Percentiles rank a stretch among this genome's conserved stretches.
Conservation (phyloP, 1,140 invertebrate species). For the Calephelis virginiensis region DNA sequence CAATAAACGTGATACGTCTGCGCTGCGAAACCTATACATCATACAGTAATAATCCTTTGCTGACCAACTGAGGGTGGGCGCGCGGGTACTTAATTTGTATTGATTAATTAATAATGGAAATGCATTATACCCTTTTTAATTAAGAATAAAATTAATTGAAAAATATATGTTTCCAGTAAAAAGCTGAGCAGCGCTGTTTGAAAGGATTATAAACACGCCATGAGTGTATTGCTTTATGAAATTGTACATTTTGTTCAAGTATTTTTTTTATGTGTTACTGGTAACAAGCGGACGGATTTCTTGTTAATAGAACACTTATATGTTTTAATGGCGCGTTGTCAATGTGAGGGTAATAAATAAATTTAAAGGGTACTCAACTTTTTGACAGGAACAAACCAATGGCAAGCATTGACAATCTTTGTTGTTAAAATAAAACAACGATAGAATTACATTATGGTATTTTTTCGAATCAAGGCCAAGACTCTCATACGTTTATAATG, state of each 20-base stretch:
- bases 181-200: neutral
- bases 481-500: too few relatives aligned
- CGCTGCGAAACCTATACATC: conserved; percentile 15
- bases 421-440: too few relatives aligned
- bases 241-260: neutral
- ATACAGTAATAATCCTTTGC: conserved; percentile 12
- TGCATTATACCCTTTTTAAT: conserved; percentile 14
- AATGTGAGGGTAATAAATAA: too few relatives aligned
- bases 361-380: too few relatives aligned
- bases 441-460: too few relatives aligned
- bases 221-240: neutral
- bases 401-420: too few relatives aligned
- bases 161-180: neutral
- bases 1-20: conserved; percentile 23
- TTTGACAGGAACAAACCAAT: too few relatives aligned
- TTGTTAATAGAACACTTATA: too few relatives aligned
- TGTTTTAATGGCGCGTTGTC: too few relatives aligned
- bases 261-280: neutral
- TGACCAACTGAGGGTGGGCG: neutral
- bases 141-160: conserved; percentile 2
- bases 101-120: conserved; percentile 10
- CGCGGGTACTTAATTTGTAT: conserved; percentile 9
- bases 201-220: neutral
- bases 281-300: too few relatives aligned
- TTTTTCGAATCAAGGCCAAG: too few relatives aligned